Conservation (phyloP, 2,888 invertebrate species). For the Alviniconcha strummeri region DNA sequence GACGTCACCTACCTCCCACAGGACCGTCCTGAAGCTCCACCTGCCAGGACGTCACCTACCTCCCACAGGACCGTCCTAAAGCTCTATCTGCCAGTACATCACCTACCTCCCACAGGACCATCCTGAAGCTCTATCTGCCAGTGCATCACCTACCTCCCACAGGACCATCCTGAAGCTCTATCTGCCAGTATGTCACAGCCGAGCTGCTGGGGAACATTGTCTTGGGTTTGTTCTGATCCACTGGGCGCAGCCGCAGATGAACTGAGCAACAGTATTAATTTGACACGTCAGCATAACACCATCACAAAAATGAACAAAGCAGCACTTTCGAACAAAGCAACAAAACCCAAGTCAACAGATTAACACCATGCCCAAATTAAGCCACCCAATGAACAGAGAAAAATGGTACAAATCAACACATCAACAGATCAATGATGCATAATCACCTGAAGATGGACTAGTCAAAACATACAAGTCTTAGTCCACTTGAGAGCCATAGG, state of each 20-base stretch:
- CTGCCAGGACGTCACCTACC: constrained; percentile 70
- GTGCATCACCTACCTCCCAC: constrained; percentile 47
- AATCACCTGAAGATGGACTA: too few relatives aligned
- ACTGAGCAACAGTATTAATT: constrained; percentile 53
- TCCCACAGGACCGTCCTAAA: too few relatives aligned
- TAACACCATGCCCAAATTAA: too few relatives aligned
- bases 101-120: too few relatives aligned
- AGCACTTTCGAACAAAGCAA: neutral
- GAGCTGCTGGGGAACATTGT: constrained; percentile 70
- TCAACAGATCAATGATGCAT: too few relatives aligned
- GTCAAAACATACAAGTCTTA: too few relatives aligned
- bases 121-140: too few relatives aligned
- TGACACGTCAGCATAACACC: neutral
- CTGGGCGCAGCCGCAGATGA: constrained; percentile 66
- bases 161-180: constrained; percentile 64
- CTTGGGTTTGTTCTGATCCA: constrained; percentile 69
- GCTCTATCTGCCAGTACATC: too few relatives aligned
- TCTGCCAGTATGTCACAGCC: constrained; percentile 72
- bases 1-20: constrained; percentile 47
- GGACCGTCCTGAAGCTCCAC: constrained; percentile 65
- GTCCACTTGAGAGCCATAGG: too few relatives aligned
- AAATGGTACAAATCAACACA: too few relatives aligned
- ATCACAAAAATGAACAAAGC: neutral
- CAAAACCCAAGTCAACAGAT: neutral
- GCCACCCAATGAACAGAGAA: too few relatives aligned